Percentiles rank a stretch among this genome's conserved stretches.
phyloP scores from a whole-genome alignment of 1,140 invertebrate genomes.

The Calycopis cecrops region DNA sequence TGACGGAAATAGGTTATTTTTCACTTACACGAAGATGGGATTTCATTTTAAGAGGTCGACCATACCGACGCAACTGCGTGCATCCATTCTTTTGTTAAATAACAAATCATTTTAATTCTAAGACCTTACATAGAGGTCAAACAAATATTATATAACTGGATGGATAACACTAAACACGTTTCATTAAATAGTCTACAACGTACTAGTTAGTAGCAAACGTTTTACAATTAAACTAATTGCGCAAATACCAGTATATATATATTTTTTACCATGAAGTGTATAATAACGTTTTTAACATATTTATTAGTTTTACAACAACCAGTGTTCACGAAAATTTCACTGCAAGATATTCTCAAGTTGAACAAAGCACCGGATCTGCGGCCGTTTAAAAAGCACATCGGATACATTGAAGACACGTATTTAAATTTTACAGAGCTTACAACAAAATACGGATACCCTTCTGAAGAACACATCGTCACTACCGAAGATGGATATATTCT shows the following conservation, averaged over 20 bases:
- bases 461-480: conserved; percentile 37
- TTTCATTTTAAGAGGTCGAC: too few species aligned
- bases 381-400: background rate
- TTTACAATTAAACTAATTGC: too few species aligned
- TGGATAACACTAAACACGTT: background rate
- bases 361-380: background rate
- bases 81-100: too few species aligned
- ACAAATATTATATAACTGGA: conserved; percentile 4
- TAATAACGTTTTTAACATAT: too few species aligned
- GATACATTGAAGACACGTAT: conserved; percentile 28
- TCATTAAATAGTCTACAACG: background rate
- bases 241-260: too few species aligned
- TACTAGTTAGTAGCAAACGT: too few species aligned
- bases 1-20: too few species aligned
- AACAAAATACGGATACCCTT: conserved; percentile 39
- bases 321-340: too few species aligned
- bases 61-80: too few species aligned
- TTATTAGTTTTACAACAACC: too few species aligned
- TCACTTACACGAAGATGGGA: too few species aligned
- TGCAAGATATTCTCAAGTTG: background rate
- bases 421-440: conserved; percentile 43
- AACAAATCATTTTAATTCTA: background rate
- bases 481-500: conserved; percentile 81
- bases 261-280: too few species aligned
- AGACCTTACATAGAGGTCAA: background rate